Evolutionary conservation across 2,113 vertebrate species (phyloP), one percentile per base, ranked within the genome.

Genomic region (Hemichromis elongatus): DNA sequence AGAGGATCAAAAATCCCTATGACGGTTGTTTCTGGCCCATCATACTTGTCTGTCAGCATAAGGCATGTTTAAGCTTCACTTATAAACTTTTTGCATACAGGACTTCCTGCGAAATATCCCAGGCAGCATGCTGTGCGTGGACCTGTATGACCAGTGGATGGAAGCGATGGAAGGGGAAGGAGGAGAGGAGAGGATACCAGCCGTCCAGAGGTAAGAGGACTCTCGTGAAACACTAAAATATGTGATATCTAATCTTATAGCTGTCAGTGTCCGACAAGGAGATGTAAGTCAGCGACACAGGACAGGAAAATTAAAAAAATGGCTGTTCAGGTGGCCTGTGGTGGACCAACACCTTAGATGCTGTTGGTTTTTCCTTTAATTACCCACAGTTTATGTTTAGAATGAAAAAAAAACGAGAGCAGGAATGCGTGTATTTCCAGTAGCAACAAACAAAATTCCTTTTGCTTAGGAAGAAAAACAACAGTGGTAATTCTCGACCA

Each of bases 41-140:
- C 10, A 73, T 73, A 16, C 24, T 16, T 19, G 16, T 50, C 68
- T 79, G 33, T 56, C 19, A 56, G 18, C 3, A 14, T 5, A 6
- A 61, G 45, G 16, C 28, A 21, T 50, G 24, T 57, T 78, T 47
- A 24, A 77, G 45, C 1, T 86, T 55, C 19, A 9, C 77, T 52
- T 9, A 53, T 37, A 35, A 53, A 28, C 11, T 30, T 47, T 88
- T 54, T 55, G 13, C 18, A 2, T 6, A 2, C 87, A 98, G 98
- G 98, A 98, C 95, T 99, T 99, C 93, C 96, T 99, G 88, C 95
- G 98, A 40, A 98, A 97, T 84, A 97, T 99, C 92, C 98, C 98
- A 5, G 97, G 96, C 91, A 97, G 97, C 86, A 90, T 98, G 92
- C 97, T 99, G 88, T 96, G 96, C 77, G 96, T 95, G 80, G 96